phyloP scores from a whole-genome alignment of 2,113 vertebrate species.

The Thamnaconus septentrionalis region DNA sequence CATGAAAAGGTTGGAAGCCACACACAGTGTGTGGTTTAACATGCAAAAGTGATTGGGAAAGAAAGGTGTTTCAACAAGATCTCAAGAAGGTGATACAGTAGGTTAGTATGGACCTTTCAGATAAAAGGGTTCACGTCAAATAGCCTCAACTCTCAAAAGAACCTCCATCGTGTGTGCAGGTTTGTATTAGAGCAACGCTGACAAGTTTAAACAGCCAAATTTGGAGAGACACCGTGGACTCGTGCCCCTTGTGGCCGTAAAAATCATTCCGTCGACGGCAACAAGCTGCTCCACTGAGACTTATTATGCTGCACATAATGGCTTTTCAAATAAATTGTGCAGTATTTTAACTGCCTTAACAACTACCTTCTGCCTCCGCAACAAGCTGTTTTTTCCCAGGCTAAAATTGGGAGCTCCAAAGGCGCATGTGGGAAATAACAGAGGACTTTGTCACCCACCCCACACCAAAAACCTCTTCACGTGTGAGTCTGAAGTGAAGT shows the following conservation, averaged over 20 bases:
- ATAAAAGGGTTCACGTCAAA: no score
- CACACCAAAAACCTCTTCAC: not conserved
- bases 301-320: not conserved
- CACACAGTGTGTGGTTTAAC: slow-evolving; percentile 19
- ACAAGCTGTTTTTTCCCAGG: slow-evolving; percentile 1
- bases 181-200: not conserved
- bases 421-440: slow-evolving; percentile 20
- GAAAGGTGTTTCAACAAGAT: not conserved
- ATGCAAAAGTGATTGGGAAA: slow-evolving; percentile 12
- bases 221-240: not conserved
- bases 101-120: not conserved
- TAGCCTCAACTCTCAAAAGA: no score
- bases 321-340: not conserved
- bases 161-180: no score
- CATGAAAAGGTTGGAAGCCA: slow-evolving; percentile 26
- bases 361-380: not conserved
- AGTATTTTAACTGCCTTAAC: not conserved
- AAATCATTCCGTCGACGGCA: not conserved
- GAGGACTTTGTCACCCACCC: slow-evolving; percentile 13
- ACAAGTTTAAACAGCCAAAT: not conserved
- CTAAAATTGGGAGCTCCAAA: slow-evolving; percentile 4
- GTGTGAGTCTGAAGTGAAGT: no score
- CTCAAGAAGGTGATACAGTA: not conserved
- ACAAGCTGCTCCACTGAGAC: not conserved
- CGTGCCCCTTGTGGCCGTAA: not conserved